Conservation (phyloP, 2,113 vertebrate species). For the Myiozetetes cayanensis region DNA sequence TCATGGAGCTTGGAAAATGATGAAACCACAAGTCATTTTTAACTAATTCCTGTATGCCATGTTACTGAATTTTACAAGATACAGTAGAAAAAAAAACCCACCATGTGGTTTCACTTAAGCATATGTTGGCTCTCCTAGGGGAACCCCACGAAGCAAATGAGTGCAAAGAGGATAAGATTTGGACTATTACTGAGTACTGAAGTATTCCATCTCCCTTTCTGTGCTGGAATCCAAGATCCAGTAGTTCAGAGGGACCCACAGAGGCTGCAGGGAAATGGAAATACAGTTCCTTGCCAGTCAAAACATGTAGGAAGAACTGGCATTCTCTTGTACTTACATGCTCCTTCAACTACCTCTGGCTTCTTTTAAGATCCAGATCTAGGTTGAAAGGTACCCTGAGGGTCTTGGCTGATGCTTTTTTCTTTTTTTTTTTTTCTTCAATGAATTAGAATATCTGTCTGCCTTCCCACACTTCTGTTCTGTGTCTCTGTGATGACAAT, state of each 20-base stretch:
- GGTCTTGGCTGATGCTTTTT: background rate
- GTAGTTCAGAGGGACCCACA: background rate
- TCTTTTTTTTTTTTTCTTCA: background rate
- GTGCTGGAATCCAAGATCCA: background rate
- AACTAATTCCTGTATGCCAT: constrained; percentile 28
- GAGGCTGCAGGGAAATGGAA: background rate
- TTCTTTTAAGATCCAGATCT: background rate
- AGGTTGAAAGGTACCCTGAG: background rate
- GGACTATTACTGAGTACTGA: background rate
- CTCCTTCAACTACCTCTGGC: background rate
- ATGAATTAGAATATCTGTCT: background rate
- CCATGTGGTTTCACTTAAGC: constrained; percentile 50
- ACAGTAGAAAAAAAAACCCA: background rate
- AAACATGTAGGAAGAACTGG: background rate
- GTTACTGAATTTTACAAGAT: constrained; percentile 46
- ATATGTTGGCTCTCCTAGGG: background rate
- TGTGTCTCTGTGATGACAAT: background rate
- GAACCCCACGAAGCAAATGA: background rate
- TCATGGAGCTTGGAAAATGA: constrained; percentile 11
- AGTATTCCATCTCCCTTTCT: background rate
- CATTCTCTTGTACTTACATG: background rate
- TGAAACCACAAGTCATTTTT: constrained; percentile 48
- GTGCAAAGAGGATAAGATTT: background rate
- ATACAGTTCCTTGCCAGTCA: background rate
- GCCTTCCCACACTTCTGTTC: background rate